Percentiles rank a stretch among this genome's conserved stretches.
phyloP scores from a whole-genome alignment of 1,140 invertebrate genomes.

The Acromyrmex echinatior region DNA sequence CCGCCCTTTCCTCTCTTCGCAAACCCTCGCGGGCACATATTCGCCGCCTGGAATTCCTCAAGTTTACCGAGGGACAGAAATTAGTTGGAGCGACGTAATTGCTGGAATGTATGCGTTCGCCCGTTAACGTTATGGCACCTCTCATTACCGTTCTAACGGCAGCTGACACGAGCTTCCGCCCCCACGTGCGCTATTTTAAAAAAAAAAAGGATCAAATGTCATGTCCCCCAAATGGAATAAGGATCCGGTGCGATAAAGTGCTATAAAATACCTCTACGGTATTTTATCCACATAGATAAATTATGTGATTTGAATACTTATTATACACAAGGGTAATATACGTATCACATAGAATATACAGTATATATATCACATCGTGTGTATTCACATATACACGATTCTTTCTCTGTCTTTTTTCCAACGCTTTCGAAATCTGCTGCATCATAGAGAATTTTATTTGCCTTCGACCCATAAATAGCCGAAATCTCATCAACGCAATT shows the following conservation, averaged over 20 bases:
- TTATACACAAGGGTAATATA: not conserved
- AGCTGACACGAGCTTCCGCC: constrained; percentile 67
- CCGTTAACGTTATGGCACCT: constrained; percentile 76
- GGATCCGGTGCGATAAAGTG: constrained; percentile 56
- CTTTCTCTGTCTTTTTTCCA: not conserved
- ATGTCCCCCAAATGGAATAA: constrained; percentile 34
- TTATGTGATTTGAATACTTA: not conserved
- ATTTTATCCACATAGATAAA: not conserved
- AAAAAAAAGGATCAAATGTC: constrained; percentile 59
- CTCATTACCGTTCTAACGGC: constrained; percentile 74
- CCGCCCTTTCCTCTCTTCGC: constrained; percentile 3
- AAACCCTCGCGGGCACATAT: constrained; percentile 29
- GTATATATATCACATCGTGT: not conserved
- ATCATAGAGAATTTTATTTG: not conserved
- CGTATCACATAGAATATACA: not conserved
- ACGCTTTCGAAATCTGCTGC: not conserved
- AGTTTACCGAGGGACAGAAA: constrained; percentile 76
- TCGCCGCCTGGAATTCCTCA: constrained; percentile 70
- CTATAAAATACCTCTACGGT: not conserved
- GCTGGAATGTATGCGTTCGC: constrained; percentile 74
- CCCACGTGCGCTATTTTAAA: constrained; percentile 38
- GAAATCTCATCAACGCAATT: constrained; percentile 65
- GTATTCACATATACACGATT: not conserved
- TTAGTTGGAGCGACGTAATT: constrained; percentile 75
- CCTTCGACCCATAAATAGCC: not conserved